Evolutionary conservation across 2,797 vertebrate genomes (phyloP), one percentile per base, ranked within the genome.

Genomic region (Tenualosa thibaudeaui): DNA sequence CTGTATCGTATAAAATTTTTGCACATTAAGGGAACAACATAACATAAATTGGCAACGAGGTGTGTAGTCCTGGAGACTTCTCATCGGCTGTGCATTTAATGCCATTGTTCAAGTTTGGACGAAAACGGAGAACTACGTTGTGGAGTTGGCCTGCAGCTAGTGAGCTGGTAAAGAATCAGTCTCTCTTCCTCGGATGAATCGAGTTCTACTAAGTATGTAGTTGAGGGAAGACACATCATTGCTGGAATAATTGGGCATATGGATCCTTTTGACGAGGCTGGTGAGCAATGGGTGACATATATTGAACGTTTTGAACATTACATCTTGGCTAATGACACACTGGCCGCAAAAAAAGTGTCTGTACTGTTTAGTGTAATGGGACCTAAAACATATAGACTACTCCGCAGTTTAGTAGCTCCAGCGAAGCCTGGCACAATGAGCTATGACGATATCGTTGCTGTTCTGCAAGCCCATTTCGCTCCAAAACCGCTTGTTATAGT

Each of bases 241-340:
- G 56, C 54, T 83, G 82, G 82, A 83, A 51, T 83, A 60, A 60
- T 43, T 24, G 82, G 54, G 8, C 54, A 62, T 40, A 62, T 83
- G 82, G 82, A 40, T 60, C 56, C 54, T 26, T 62, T 60, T 62
- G 84, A 62, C 12, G 84, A 82, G 19, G 7, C 56, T 17, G 56
- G 81, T 85, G 84, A 81, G 54, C 75, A 81, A 50, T 85, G 84
- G 84, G 37, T 75, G 50, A 81, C 75, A 24, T 65, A 82, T 24
- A 82, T 85, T 81, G 84, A 85, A 51, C 54, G 84, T 65, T 85
- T 85, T 85, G 84, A 85, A 24, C 56, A 85, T 51, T 37, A 81
- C 17, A 6, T 85, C 15, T 4, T 68, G 56, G 56, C 56, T 37
- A 85, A 85, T 82, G 81, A 82, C 0, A 85, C 82, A 8, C 9